These are phyloP conservation scores for Drosophila multiciliata DNA, from an alignment of 2,888 invertebrate genomes.

Conservation along the genomic window DNA sequence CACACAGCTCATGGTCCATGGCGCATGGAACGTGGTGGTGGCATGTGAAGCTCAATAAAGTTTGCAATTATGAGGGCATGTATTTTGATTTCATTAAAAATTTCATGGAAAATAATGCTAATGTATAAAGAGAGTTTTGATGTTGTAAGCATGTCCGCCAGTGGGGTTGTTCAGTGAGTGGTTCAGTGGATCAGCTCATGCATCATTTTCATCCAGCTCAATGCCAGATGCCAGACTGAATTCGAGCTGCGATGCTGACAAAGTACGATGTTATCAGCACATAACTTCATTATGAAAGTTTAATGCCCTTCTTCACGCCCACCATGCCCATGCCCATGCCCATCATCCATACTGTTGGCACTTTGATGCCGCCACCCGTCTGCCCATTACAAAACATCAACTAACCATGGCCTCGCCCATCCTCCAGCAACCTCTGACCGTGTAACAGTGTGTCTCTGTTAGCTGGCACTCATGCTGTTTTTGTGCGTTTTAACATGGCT, in stretches of 20 bases:
- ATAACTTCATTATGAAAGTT: slow-evolving; percentile 83
- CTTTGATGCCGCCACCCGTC: slow-evolving; percentile 42
- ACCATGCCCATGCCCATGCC: not conserved
- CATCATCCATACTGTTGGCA: slow-evolving; percentile 31
- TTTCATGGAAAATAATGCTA: slow-evolving; percentile 48
- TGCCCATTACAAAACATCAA: slow-evolving; percentile 2
- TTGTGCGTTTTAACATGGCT: slow-evolving; percentile 70
- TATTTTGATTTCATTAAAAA: slow-evolving; percentile 71
- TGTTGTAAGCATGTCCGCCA: slow-evolving; percentile 17
- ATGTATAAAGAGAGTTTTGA: slow-evolving; percentile 22
- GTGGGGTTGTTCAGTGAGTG: slow-evolving; percentile 13
- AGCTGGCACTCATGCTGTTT: slow-evolving; percentile 47
- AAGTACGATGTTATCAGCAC: slow-evolving; percentile 75
- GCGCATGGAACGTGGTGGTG: not conserved
- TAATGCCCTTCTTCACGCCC: slow-evolving; percentile 36
- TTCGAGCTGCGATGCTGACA: slow-evolving; percentile 56
- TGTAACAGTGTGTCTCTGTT: slow-evolving; percentile 26
- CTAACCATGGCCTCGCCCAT: not conserved
- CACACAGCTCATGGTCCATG: too few species aligned
- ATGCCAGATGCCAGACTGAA: slow-evolving; percentile 27
- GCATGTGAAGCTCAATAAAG: slow-evolving; percentile 29
- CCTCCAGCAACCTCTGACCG: not conserved
- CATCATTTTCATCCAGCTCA: slow-evolving; percentile 34
- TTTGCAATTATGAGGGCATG: slow-evolving; percentile 35
- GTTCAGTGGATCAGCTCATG: slow-evolving; percentile 19